phyloP scores from a whole-genome alignment of 2,113 vertebrate species.

The Centropus bengalensis region DNA sequence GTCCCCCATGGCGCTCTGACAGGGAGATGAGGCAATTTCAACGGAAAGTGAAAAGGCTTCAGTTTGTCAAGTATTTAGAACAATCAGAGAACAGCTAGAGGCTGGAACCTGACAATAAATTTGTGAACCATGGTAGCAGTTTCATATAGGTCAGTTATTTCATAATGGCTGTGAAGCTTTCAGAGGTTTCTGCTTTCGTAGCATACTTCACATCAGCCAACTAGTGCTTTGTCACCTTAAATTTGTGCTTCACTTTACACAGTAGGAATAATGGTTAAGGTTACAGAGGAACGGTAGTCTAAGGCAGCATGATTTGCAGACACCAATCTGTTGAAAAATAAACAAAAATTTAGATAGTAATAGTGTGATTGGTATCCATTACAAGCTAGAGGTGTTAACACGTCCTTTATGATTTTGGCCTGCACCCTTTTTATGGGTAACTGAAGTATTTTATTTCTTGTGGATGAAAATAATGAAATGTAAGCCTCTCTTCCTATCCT shows the following conservation, averaged over 20 bases:
- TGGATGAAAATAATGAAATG: background rate
- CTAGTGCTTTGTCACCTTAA: conserved; percentile 70
- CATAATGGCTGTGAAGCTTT: conserved; percentile 76
- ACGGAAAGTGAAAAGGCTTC: conserved; percentile 88
- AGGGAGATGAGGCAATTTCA: conserved; percentile 91
- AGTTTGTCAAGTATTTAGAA: conserved; percentile 92
- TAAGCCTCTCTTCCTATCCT: background rate
- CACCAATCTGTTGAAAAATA: conserved; percentile 52
- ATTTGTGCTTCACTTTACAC: conserved; percentile 76
- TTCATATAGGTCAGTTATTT: conserved; percentile 82
- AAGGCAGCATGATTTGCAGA: conserved; percentile 50
- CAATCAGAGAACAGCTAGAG: conserved; percentile 89
- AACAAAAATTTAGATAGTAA: conserved; percentile 47
- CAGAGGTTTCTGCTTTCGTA: conserved; percentile 76
- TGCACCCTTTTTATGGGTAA: background rate
- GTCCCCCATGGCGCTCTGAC: conserved; percentile 94
- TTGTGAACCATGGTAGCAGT: conserved; percentile 82
- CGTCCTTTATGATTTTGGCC: background rate
- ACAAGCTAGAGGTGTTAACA: conserved; percentile 32
- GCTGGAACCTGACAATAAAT: conserved; percentile 84
- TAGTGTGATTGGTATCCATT: conserved; percentile 26
- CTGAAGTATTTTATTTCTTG: conserved; percentile 4
- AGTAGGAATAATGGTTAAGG: conserved; percentile 65
- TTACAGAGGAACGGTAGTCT: conserved; percentile 45
- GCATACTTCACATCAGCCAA: conserved; percentile 62